These are phyloP conservation scores for Patella depressa DNA, from an alignment of 2,888 invertebrate genomes.

Conservation along the genomic window DNA sequence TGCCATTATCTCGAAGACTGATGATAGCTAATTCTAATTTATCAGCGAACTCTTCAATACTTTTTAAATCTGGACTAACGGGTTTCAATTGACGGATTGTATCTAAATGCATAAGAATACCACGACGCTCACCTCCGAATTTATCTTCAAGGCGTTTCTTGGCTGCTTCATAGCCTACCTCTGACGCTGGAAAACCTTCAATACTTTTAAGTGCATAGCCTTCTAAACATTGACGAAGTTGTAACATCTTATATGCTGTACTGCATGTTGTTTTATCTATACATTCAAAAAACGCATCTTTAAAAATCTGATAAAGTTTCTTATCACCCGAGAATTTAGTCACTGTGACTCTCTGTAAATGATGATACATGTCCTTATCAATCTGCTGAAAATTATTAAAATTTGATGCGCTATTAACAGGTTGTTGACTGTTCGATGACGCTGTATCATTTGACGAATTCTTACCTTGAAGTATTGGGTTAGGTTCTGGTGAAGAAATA, in stretches of 20 bases:
- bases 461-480: no score
- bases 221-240: neutral
- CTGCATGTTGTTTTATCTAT: neutral
- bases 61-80: neutral
- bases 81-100: neutral
- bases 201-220: neutral
- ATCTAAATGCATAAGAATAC: no score
- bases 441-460: no score
- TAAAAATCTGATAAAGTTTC: neutral
- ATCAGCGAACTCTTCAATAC: neutral
- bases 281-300: neutral
- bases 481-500: no score
- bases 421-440: no score
- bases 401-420: no score
- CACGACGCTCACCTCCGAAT: no score
- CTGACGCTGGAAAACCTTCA: neutral
- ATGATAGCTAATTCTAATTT: neutral
- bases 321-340: neutral
- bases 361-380: constrained; percentile 4
- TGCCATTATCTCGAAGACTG: neutral
- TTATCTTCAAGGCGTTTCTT: no score
- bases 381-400: no score
- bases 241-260: neutral
- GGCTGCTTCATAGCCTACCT: neutral
- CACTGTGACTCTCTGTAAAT: neutral